phyloP scores from a whole-genome alignment of 2,797 vertebrate genomes.

The Pipistrellus nathusii region DNA sequence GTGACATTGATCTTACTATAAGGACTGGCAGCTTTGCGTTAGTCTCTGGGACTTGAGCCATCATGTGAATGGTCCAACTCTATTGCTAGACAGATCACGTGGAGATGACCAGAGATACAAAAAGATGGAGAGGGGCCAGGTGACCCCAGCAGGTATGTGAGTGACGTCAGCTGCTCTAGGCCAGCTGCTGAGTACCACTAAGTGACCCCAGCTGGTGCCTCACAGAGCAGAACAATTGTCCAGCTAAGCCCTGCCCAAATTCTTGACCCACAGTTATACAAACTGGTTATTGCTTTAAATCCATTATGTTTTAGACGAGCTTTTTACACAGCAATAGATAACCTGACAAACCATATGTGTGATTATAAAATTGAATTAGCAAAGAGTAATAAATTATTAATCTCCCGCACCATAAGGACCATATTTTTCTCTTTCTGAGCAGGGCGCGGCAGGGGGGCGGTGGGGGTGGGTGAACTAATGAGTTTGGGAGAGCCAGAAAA shows the following conservation, averaged over 20 bases:
- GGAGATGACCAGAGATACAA: not conserved
- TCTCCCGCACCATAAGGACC: no score
- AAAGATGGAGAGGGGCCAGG: no score
- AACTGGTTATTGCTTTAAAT: not conserved
- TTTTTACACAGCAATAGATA: not conserved
- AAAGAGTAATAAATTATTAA: not conserved
- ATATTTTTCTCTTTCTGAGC: not conserved
- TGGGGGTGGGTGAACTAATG: not conserved
- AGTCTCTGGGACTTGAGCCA: not conserved
- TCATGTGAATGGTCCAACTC: not conserved
- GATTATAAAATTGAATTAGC: not conserved
- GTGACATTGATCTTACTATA: not conserved
- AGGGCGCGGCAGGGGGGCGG: not conserved
- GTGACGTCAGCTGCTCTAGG: not conserved
- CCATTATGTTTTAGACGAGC: not conserved
- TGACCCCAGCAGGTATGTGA: not conserved
- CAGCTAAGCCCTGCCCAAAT: not conserved
- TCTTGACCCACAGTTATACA: not conserved
- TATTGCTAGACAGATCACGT: no score
- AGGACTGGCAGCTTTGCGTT: not conserved
- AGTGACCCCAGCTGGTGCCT: not conserved
- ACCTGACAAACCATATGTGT: not conserved
- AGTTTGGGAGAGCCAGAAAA: not conserved
- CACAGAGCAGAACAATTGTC: not conserved
- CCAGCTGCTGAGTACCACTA: not conserved